A percentile compares a stretch with the other conserved stretches of the same genome.
phyloP scores from a whole-genome alignment of 2,888 invertebrate species.

The Agapostemon virescens region DNA sequence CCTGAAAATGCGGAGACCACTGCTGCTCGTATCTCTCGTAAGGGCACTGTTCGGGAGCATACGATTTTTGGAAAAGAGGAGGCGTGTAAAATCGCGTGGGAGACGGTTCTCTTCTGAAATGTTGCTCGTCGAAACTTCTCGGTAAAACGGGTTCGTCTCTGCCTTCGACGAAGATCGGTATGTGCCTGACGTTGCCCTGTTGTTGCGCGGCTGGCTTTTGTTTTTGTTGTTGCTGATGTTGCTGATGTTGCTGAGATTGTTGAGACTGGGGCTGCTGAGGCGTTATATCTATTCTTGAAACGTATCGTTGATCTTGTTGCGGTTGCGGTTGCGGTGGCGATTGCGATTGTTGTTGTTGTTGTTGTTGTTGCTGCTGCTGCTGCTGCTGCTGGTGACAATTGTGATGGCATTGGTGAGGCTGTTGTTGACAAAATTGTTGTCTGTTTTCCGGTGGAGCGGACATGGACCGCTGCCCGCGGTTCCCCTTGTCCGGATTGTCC shows the following conservation, averaged over 20 bases:
- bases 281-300: too few relatives aligned
- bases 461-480: constrained; percentile 87
- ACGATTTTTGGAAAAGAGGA: constrained; percentile 75
- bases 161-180: constrained; percentile 94
- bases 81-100: constrained; percentile 61
- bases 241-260: constrained; percentile 49
- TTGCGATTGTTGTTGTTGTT: not conserved
- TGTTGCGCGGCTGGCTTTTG: constrained; percentile 53
- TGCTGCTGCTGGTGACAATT: constrained; percentile 46
- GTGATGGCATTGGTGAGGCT: constrained; percentile 1
- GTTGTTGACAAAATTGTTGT: constrained; percentile 67
- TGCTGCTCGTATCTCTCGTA: constrained; percentile 79
- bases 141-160: constrained; percentile 90
- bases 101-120: constrained; percentile 44
- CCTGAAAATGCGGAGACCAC: constrained; percentile 81
- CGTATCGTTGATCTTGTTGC: too few relatives aligned
- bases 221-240: constrained; percentile 50
- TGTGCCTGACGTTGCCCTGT: constrained; percentile 86
- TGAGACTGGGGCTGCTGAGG: constrained; percentile 52
- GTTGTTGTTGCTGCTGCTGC: constrained; percentile 69
- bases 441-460: constrained; percentile 88
- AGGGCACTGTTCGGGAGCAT: constrained; percentile 80
- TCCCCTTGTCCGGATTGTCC: constrained; percentile 82
- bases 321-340: constrained; percentile 56
- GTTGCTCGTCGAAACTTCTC: constrained; percentile 82